These are phyloP conservation scores for Phodopus roborovskii DNA, from an alignment of 2,113 vertebrate species.

Conservation along the genomic window DNA sequence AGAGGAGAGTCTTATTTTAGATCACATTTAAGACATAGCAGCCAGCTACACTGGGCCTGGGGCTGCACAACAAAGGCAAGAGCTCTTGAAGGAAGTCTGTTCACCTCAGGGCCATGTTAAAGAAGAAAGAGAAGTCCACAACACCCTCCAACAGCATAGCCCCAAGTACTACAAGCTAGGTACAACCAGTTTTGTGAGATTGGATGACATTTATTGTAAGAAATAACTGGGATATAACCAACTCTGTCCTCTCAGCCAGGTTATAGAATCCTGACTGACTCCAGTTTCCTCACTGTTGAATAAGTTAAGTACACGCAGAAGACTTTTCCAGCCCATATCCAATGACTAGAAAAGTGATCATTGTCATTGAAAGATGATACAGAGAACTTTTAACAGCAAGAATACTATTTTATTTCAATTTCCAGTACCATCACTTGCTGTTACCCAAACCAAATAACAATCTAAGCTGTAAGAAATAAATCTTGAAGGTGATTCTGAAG, in stretches of 20 bases:
- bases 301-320: not conserved
- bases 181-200: not conserved
- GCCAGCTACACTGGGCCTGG: not conserved
- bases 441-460: conserved; percentile 21
- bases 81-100: not conserved
- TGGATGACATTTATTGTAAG: not conserved
- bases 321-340: not conserved
- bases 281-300: conserved; percentile 23
- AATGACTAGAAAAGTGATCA: not conserved
- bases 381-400: not conserved
- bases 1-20: not conserved
- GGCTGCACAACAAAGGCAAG: not conserved
- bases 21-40: not conserved
- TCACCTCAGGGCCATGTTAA: not conserved
- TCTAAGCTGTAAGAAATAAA: conserved; percentile 48
- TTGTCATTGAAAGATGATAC: not conserved
- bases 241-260: not conserved
- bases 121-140: not conserved
- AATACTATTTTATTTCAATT: conserved; percentile 5
- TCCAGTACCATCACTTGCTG: not conserved
- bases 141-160: not conserved
- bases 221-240: not conserved
- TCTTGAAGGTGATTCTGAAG: conserved; percentile 14
- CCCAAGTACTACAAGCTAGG: too few relatives aligned
- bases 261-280: not conserved